Evolutionary conservation across 1,140 invertebrate genomes (phyloP).

Genomic region (Venturia canescens): DNA sequence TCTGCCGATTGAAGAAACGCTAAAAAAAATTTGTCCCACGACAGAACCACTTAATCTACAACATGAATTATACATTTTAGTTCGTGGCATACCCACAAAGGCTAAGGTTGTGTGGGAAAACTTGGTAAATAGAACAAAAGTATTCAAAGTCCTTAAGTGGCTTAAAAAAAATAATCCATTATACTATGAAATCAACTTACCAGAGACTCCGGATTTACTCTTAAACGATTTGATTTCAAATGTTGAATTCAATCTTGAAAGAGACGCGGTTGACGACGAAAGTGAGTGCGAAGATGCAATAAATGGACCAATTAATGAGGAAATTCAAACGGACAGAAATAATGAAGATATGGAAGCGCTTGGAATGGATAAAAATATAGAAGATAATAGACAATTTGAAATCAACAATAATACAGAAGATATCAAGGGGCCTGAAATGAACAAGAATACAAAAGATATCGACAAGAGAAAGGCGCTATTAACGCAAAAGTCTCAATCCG

Average conservation of each 20-base stretch:
- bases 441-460: background rate
- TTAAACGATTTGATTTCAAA: background rate
- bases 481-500: slow-evolving; percentile 36
- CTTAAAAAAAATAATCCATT: slow-evolving; percentile 43
- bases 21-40: slow-evolving; percentile 46
- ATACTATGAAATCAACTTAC: slow-evolving; percentile 52
- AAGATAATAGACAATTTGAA: background rate
- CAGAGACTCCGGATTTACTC: slow-evolving; percentile 20
- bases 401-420: background rate
- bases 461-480: background rate
- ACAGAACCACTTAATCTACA: too few relatives aligned
- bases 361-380: background rate
- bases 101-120: slow-evolving; percentile 55
- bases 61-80: slow-evolving; percentile 48
- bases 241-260: slow-evolving; percentile 47
- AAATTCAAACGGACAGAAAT: slow-evolving; percentile 30
- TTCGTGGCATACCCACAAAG: slow-evolving; percentile 54
- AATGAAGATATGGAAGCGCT: background rate
- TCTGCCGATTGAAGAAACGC: slow-evolving; percentile 33
- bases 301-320: background rate
- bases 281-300: background rate
- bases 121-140: slow-evolving; percentile 51
- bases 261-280: background rate
- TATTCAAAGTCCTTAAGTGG: slow-evolving; percentile 49
- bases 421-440: background rate